Base-by-base conservation (phyloP, 2,113 vertebrate genomes). In the Apeltes quadracus region DNA sequence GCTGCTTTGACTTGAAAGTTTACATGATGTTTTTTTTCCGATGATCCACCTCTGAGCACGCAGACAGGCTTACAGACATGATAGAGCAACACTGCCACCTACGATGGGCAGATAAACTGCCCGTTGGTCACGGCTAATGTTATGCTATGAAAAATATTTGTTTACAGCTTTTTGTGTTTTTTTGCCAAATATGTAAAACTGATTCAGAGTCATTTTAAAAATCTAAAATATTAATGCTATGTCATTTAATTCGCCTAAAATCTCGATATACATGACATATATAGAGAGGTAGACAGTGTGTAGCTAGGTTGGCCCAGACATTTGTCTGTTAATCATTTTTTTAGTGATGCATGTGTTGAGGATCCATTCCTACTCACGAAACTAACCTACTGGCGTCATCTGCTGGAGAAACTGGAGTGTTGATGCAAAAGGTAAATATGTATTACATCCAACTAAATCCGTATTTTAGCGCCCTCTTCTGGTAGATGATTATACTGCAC, bases 51-150 rank as follows among this genome's bases (percentile, higher is more conserved):
- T 56, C 62, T 59, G n/a, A 53, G 46, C 27, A 10, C 9, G 18
- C 23, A n/a, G 12, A 44, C 0, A 11, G 38, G 14, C 18, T 57
- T 14, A 23, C 25, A 46, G 46, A 25, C 23, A 22, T 0, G 2
- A 44, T 23, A 71, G 79, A 76, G 66, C 58, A 86, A 83, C 68
- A 72, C 65, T 72, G 76, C 78, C 78, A 75, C 65, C 78, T 82
- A 65, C 51, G 22, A 70, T 32, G 68, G 43, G 44, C 74, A 78
- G 44, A 48, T 50, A 38, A 44, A 50, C 22, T 25, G 56, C 22
- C 11, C 18, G 11, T 22, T 23, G 14, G 6, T 23, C 1, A 12
- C 7, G 13, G 61, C 20, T 34, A 11, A 32, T 16, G 11, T 59
- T 23, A 41, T 14, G 32, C 38, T 61, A 25, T 39, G 14, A 18